Evolutionary conservation across 2,888 invertebrate species (phyloP).

Genomic region (Biston betularia): DNA sequence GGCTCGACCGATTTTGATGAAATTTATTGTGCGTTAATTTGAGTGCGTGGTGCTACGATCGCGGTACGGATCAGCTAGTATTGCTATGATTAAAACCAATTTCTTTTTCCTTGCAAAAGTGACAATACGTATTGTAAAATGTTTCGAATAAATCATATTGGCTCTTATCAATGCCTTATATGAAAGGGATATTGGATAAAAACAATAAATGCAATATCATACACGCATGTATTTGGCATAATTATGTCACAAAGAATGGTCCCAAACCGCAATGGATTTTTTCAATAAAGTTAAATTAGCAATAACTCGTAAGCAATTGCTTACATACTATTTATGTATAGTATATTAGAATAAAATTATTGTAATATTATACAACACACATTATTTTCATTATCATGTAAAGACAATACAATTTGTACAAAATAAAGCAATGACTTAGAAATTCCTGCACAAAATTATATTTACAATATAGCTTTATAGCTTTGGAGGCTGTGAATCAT

Average conservation of each 20-base stretch:
- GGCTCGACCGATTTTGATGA: too few species aligned
- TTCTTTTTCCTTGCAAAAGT: too few species aligned
- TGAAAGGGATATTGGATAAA: background rate
- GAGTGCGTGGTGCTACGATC: too few species aligned
- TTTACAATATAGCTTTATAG: conserved; percentile 45
- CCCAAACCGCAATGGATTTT: conserved; percentile 59
- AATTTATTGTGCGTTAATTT: too few species aligned
- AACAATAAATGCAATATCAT: conserved; percentile 39
- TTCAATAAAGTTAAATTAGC: conserved; percentile 26
- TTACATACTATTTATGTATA: conserved; percentile 2
- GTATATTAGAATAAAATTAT: background rate
- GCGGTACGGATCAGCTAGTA: too few species aligned
- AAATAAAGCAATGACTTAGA: conserved; percentile 37
- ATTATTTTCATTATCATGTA: conserved; percentile 19
- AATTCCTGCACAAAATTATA: conserved; percentile 42
- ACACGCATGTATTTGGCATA: conserved; percentile 68
- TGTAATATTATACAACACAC: conserved; percentile 3
- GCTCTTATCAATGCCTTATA: background rate
- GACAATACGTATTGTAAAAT: too few species aligned
- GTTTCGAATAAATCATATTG: too few species aligned
- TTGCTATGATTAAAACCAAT: too few species aligned
- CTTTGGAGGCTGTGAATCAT: conserved; percentile 43
- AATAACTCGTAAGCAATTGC: conserved; percentile 27
- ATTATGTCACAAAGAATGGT: conserved; percentile 63
- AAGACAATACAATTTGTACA: conserved; percentile 33